Evolutionary conservation across 2,888 invertebrate species (phyloP), one percentile per base, ranked within the genome.

Genomic region (Pandemis heparana): DNA sequence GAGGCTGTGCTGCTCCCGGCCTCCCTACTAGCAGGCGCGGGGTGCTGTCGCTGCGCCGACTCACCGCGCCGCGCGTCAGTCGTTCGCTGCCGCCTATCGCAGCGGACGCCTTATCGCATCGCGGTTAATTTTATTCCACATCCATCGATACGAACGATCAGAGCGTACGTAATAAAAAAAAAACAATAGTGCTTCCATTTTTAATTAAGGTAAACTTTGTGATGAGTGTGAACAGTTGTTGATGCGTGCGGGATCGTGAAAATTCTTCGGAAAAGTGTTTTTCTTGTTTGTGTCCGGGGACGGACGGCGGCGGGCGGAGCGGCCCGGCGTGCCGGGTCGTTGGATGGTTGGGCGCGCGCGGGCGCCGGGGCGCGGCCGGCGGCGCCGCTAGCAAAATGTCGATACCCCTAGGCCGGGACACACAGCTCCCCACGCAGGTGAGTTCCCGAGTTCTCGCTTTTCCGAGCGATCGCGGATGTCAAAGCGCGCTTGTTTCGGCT

Each of bases 301-400:
- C 80, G 82, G 82, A 77, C 82, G 82, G 78, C 84, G 85, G 84
- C 83, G 84, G 86, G 84, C 82, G 81, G 77, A 75, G 75, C 77
- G 81, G 87, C 84, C 84, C 85, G 86, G 87, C 85, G 87, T 85
- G 89, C 85, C 83, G 87, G 85, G 83, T 88, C 81, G 92, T 90
- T 92, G 92, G 92, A 93, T 93, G 93, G 92, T 89, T 89, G 87
- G 89, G 87, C 89, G 89, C 87, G 91, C 86, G 89, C 87, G 91
- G 91, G 89, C 91, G 92, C 92, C 92, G 92, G 92, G 92, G 92
- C 87, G 93, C 92, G 92, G 92, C 92, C 92, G 91, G 92, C 91
- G 92, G 90, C 92, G 92, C 91, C 92, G 91, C 90, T 92, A 85
- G 91, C 90, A 87, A 93, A 92, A 94, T 94, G 94, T 94, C 94